These are phyloP conservation scores for Cryptomyrus ogoouensis DNA, from an alignment of 2,113 vertebrate species.

Conservation along the genomic window DNA sequence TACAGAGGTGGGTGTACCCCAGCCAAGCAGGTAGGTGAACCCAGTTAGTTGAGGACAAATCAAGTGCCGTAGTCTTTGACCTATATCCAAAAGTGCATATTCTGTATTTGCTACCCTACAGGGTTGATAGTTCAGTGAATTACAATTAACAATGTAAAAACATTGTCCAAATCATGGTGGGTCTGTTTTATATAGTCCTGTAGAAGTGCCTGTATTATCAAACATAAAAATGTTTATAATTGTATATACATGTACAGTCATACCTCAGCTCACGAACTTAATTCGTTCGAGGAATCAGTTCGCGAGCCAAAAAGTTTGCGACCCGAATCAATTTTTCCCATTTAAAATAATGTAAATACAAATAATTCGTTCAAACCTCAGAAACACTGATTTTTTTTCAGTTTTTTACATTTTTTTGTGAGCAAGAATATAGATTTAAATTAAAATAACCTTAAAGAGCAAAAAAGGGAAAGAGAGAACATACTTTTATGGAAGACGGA, in stretches of 20 bases:
- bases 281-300: no score
- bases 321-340: no score
- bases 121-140: neutral
- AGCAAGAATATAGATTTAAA: no score
- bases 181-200: neutral
- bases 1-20: neutral
- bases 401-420: no score
- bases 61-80: neutral
- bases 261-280: no score
- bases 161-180: neutral
- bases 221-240: neutral
- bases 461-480: no score
- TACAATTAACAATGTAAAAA: neutral
- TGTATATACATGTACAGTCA: neutral
- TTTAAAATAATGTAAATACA: no score
- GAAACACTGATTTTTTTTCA: no score
- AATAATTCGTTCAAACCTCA: no score
- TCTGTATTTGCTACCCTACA: neutral
- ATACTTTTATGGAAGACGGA: no score
- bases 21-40: neutral
- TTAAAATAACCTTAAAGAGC: no score
- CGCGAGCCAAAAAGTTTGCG: no score
- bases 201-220: neutral
- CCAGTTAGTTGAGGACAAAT: neutral
- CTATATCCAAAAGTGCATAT: neutral